Conservation (phyloP, 1,140 invertebrate genomes). For the Periplaneta americana region DNA sequence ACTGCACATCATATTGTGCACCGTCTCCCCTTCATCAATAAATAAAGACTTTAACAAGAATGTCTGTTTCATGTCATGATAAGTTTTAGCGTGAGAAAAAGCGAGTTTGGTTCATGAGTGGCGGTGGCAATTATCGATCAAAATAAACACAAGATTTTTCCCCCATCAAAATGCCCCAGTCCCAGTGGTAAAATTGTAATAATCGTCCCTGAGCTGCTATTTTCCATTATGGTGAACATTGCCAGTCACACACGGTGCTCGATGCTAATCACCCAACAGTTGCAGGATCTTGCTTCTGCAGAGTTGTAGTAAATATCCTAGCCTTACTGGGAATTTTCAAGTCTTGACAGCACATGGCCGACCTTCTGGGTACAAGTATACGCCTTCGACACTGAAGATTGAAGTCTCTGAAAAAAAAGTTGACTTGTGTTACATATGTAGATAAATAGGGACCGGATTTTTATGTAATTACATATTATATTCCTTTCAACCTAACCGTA, state of each 20-base stretch:
- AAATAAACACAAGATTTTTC: neutral
- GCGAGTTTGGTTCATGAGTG: too few relatives aligned
- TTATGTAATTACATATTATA: too few relatives aligned
- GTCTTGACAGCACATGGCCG: conserved; percentile 39
- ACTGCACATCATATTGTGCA: neutral
- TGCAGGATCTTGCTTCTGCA: neutral
- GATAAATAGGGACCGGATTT: too few relatives aligned
- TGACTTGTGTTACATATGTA: too few relatives aligned
- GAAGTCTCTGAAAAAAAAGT: conserved; percentile 75
- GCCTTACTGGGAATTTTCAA: conserved; percentile 28
- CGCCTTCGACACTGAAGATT: conserved; percentile 87
- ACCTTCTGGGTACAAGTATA: conserved; percentile 65
- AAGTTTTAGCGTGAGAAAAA: neutral
- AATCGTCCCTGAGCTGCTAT: neutral
- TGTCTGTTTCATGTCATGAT: neutral
- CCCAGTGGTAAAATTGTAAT: neutral
- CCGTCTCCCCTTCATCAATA: neutral
- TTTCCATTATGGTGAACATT: neutral
- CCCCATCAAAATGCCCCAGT: neutral
- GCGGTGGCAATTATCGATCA: neutral
- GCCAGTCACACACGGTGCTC: neutral
- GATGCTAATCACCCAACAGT: neutral
- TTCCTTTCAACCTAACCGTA: too few relatives aligned
- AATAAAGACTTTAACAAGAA: neutral
- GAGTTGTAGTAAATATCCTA: neutral